phyloP scores from a whole-genome alignment of 1,140 invertebrate species.

The Augochlora pura region DNA sequence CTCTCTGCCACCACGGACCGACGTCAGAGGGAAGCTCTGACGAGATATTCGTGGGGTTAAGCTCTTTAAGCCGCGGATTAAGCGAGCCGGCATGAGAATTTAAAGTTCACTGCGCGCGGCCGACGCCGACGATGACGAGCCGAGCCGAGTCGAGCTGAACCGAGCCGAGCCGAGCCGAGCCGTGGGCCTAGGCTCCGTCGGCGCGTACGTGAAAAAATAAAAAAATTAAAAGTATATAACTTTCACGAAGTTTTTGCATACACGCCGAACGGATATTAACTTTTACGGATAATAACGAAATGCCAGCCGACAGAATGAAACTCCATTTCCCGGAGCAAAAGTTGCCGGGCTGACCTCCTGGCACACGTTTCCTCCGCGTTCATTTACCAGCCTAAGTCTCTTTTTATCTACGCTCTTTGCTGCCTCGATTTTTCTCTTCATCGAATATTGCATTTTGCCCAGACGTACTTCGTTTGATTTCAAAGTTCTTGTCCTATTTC shows the following conservation, averaged over 20 bases:
- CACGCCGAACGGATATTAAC: slow-evolving; percentile 22
- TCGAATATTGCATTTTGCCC: neutral
- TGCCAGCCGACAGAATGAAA: slow-evolving; percentile 19
- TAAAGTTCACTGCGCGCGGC: slow-evolving; percentile 69
- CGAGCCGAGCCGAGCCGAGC: no score
- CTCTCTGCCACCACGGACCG: slow-evolving; percentile 68
- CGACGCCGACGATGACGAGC: slow-evolving; percentile 24
- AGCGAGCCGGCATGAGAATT: slow-evolving; percentile 76
- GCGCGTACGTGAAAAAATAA: slow-evolving; percentile 40
- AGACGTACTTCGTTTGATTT: neutral
- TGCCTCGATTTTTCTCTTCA: neutral
- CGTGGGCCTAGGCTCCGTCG: neutral
- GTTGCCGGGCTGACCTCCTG: slow-evolving; percentile 1
- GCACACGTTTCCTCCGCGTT: neutral
- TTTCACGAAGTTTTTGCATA: slow-evolving; percentile 31
- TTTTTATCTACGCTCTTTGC: neutral
- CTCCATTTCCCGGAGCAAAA: neutral
- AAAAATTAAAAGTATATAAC: slow-evolving; percentile 52
- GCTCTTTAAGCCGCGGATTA: slow-evolving; percentile 79
- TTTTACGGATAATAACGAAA: slow-evolving; percentile 35
- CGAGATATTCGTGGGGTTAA: slow-evolving; percentile 80
- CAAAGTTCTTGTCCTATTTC: no score
- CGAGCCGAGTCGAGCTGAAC: neutral
- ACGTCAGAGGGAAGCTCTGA: slow-evolving; percentile 65
- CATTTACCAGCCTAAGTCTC: neutral